Base-by-base conservation (phyloP, 2,888 invertebrate genomes). In the Dichetophora obliterata region DNA sequence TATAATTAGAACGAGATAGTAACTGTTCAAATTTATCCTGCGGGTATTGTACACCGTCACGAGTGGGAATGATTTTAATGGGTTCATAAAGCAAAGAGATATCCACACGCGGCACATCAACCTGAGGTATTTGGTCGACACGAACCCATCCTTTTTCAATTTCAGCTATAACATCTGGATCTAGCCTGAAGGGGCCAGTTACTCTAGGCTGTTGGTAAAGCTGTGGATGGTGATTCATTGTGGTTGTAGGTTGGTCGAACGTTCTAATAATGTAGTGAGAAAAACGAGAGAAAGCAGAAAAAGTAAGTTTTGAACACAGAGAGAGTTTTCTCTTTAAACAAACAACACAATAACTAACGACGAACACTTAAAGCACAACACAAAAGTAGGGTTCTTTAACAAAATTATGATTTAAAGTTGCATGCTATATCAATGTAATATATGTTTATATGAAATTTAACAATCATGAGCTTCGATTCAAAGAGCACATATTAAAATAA, bases 171-270 rank as follows among this genome's bases (percentile, higher is more conserved):
- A 95, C 90, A 76, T 93, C 92, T 22, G 93, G 92, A 87, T 96
- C 96, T 68, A 97, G 90, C 0, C 94, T 92, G 88, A 95, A 96
- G 31, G 95, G 95, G 24, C 96, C 96, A 0, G 92, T 90, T 65
- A 92, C 87, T 27, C 90, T 88, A 22, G 91, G 91, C 83, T 84
- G 88, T 8, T 89, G 86, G 37, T 84, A 84, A 34, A 83, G 79
- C 24, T 83, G 85, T 31, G 31, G 31, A 63, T 88, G 88, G 0
- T 91, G 91, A 83, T 84, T 80, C 5, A 82, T 85, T 66, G 81
- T 79, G 76, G 78, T 70, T 79, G 80, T 76, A 4, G 85, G 84
- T 80, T 88, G 87, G 79, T 88, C 89, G 79, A 88, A 88, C 14
- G 87, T 88, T 77, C 88, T 89, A 79, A n/a, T n/a, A n/a, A 3